Evolutionary conservation across 2,888 invertebrate genomes (phyloP).

Genomic region (Tenthredo scrophulariae): DNA sequence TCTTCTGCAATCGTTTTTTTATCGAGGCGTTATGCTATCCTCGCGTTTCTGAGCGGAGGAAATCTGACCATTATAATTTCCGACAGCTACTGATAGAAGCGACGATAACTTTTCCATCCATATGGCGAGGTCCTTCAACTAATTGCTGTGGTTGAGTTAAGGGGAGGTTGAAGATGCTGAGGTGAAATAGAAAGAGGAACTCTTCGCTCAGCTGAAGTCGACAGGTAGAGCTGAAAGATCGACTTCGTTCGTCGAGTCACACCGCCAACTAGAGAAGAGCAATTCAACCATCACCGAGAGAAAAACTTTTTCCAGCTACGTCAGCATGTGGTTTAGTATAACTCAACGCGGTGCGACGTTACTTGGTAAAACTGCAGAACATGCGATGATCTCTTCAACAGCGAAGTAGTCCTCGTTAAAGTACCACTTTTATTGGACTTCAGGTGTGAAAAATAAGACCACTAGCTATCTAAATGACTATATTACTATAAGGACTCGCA

Average conservation of each 20-base stretch:
- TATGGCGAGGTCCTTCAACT: constrained; percentile 4
- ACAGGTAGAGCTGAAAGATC: constrained; percentile 4
- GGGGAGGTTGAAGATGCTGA: neutral
- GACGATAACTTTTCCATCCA: constrained; percentile 13
- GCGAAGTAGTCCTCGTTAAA: neutral
- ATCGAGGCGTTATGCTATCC: neutral
- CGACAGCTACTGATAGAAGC: neutral
- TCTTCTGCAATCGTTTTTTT: neutral
- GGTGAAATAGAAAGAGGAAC: constrained; percentile 6
- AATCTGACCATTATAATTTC: constrained; percentile 27
- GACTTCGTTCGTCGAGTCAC: constrained; percentile 38
- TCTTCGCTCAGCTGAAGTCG: constrained; percentile 9
- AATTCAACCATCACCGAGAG: constrained; percentile 14
- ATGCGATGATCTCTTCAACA: neutral
- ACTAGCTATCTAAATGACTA: neutral
- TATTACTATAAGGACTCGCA: neutral
- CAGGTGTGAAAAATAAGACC: neutral
- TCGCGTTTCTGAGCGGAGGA: neutral
- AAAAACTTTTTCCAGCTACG: constrained; percentile 37
- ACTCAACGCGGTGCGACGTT: neutral
- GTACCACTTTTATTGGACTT: neutral
- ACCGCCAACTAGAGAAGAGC: constrained; percentile 28
- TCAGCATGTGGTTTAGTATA: constrained; percentile 8
- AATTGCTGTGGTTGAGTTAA: constrained; percentile 25
- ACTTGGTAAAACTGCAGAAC: constrained; percentile 3